Evolutionary conservation across 1,140 invertebrate species (phyloP).

Genomic region (Trinorchestia longiramus): DNA sequence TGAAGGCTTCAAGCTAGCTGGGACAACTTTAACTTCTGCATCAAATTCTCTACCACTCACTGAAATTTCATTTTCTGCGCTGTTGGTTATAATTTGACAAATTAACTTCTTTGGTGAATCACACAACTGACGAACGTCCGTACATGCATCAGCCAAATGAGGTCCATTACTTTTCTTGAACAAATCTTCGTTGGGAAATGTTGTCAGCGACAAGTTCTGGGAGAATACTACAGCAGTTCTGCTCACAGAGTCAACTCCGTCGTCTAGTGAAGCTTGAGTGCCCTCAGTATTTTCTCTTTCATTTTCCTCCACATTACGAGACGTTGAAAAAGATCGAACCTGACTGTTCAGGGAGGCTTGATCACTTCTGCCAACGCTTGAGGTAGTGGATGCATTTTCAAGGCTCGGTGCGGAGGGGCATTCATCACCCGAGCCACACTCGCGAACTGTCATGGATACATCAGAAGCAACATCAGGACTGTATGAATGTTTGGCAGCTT

Average conservation of each 20-base stretch:
- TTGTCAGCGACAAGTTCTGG: background rate
- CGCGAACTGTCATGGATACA: background rate
- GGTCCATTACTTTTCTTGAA: background rate
- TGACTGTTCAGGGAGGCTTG: background rate
- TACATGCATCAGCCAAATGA: background rate
- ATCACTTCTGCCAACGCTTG: background rate
- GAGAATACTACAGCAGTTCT: background rate
- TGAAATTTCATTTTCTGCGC: background rate
- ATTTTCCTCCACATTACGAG: background rate
- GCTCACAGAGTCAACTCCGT: background rate
- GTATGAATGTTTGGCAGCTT: background rate
- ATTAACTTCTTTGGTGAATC: background rate
- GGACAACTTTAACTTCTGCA: background rate
- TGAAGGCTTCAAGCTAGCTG: background rate
- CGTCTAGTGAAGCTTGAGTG: background rate
- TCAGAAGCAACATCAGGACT: background rate
- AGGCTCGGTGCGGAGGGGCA: background rate
- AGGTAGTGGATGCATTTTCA: background rate
- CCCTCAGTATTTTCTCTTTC: background rate
- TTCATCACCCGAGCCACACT: background rate
- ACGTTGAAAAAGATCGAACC: background rate
- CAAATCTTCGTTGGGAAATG: background rate
- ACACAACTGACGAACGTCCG: background rate
- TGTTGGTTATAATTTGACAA: background rate
- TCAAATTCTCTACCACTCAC: background rate